A percentile compares a stretch with the other conserved stretches of the same genome.
These are phyloP conservation scores for Pectinophora gossypiella DNA, from an alignment of 1,140 invertebrate species.

Conservation along the genomic window DNA sequence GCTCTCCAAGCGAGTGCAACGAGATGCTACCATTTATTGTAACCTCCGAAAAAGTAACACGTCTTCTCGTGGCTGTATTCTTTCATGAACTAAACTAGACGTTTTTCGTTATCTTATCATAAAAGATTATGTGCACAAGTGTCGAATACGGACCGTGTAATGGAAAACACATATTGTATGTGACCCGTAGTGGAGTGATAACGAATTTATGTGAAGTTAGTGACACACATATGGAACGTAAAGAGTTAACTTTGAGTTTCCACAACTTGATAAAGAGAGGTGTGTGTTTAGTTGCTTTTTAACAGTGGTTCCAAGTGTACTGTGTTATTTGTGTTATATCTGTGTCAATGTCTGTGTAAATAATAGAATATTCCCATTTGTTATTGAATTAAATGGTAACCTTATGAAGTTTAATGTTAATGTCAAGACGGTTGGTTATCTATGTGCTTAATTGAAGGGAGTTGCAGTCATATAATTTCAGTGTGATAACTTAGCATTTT, in stretches of 20 bases:
- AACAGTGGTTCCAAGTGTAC: neutral
- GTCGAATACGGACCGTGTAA: constrained; percentile 51
- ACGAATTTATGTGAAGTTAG: constrained; percentile 9
- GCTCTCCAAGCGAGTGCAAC: neutral
- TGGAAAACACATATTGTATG: constrained; percentile 51
- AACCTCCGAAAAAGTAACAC: neutral
- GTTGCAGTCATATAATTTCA: no score
- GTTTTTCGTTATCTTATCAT: constrained; percentile 66
- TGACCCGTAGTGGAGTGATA: constrained; percentile 36
- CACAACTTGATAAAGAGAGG: constrained; percentile 71
- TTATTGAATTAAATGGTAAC: no score
- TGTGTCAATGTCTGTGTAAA: neutral
- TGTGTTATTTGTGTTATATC: neutral
- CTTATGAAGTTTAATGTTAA: no score
- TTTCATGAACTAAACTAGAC: neutral
- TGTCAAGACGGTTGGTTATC: no score
- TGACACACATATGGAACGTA: constrained; percentile 57
- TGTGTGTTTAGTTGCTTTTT: constrained; percentile 34
- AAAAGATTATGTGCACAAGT: constrained; percentile 68
- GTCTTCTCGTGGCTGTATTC: neutral
- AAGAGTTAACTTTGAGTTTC: constrained; percentile 64
- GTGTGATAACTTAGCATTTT: no score
- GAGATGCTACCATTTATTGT: neutral
- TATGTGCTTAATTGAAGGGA: no score
- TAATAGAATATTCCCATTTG: neutral